Evolutionary conservation across 2,113 vertebrate genomes (phyloP).

Genomic region (Calidris pugnax): DNA sequence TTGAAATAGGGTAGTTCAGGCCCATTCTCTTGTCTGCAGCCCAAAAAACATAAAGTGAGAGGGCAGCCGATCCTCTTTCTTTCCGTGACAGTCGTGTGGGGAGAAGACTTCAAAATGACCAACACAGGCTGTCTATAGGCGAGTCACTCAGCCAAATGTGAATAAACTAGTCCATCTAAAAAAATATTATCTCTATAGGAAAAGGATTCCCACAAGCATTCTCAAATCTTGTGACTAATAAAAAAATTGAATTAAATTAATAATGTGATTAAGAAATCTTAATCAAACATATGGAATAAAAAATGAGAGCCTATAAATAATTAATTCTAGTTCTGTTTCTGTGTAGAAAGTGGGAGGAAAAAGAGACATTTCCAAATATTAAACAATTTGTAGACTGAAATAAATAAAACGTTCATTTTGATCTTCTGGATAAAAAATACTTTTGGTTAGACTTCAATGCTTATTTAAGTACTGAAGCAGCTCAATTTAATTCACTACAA

Average conservation of each 20-base stretch:
- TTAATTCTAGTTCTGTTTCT: neutral
- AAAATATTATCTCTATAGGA: neutral
- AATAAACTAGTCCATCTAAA: neutral
- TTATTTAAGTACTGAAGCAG: neutral
- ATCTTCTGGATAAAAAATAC: neutral
- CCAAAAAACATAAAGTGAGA: neutral
- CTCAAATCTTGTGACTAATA: neutral
- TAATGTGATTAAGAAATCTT: neutral
- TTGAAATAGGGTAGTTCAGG: neutral
- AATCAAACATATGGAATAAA: neutral
- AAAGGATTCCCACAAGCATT: neutral
- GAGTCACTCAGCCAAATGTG: neutral
- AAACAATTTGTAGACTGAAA: neutral
- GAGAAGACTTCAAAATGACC: neutral
- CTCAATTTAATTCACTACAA: neutral
- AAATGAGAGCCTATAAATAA: neutral
- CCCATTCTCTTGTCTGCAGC: neutral
- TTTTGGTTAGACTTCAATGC: neutral
- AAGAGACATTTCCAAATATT: neutral
- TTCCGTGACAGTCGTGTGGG: accelerated
- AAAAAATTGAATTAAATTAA: neutral
- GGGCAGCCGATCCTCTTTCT: neutral
- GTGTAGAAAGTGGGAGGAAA: neutral
- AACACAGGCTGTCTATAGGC: neutral
- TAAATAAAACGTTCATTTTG: neutral